Conservation (phyloP, 2,113 vertebrate genomes). For the Chinchilla lanigera region DNA sequence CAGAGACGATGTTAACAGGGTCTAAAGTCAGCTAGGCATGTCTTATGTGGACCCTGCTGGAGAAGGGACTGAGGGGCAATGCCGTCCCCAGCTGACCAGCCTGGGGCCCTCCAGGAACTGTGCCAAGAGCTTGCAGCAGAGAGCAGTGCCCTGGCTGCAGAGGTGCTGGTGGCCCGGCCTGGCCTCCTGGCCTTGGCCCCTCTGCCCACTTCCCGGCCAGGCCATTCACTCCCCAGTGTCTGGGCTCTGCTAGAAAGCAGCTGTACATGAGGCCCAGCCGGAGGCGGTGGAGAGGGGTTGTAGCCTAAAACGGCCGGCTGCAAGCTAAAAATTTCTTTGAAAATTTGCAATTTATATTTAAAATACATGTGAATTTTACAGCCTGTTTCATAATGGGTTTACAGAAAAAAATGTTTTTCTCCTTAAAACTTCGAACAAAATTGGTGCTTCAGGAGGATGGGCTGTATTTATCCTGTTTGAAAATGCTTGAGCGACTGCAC, state of each 20-base stretch:
- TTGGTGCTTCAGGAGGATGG: constrained; percentile 28
- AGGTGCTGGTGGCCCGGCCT: no score
- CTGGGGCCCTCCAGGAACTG: background rate
- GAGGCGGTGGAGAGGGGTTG: constrained; percentile 66
- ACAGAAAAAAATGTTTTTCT: constrained; percentile 62
- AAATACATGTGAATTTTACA: constrained; percentile 74
- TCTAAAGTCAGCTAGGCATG: constrained; percentile 26
- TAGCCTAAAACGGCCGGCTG: constrained; percentile 78
- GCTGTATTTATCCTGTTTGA: background rate
- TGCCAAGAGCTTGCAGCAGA: background rate
- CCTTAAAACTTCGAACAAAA: constrained; percentile 62
- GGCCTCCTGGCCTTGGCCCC: background rate
- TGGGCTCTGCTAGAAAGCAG: constrained; percentile 16
- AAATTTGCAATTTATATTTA: constrained; percentile 82
- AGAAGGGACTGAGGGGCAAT: background rate
- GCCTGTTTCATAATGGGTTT: constrained; percentile 76
- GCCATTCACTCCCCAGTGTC: background rate
- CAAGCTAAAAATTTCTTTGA: constrained; percentile 76
- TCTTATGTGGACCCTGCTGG: background rate
- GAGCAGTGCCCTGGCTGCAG: background rate
- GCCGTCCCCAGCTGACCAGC: background rate
- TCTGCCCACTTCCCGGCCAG: background rate
- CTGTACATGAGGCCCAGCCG: constrained; percentile 25
- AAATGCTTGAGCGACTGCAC: background rate
- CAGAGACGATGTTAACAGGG: background rate